These are phyloP conservation scores for Augiades crinisus DNA, from an alignment of 2,888 invertebrate species.

Conservation along the genomic window DNA sequence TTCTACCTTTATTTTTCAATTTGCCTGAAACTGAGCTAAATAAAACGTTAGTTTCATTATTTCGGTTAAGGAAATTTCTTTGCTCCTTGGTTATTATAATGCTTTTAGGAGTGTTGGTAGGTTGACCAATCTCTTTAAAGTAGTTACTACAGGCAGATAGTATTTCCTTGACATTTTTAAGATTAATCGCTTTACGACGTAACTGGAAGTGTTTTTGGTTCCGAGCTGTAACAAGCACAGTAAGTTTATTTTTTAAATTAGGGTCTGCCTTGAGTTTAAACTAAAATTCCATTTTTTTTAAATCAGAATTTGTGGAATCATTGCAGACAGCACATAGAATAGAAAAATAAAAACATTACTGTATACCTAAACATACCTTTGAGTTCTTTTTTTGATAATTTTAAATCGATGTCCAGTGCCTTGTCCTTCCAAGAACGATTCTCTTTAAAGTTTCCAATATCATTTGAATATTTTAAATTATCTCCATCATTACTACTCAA, in stretches of 20 bases:
- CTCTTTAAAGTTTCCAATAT: background rate
- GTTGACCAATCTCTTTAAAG: background rate
- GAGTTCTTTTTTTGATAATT: background rate
- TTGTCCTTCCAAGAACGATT: background rate
- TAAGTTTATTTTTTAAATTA: background rate
- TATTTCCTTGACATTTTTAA: constrained; percentile 6
- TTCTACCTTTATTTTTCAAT: constrained; percentile 9
- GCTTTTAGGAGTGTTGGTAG: background rate
- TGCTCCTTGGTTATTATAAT: background rate
- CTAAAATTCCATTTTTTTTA: too few species aligned
- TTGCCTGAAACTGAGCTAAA: constrained; percentile 31
- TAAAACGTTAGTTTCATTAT: constrained; percentile 30
- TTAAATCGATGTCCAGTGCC: background rate
- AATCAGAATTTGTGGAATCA: too few species aligned
- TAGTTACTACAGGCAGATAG: constrained; percentile 5
- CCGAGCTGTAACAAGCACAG: background rate
- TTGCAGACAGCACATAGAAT: too few species aligned
- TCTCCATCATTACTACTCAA: background rate
- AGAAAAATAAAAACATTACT: background rate
- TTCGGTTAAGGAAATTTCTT: background rate
- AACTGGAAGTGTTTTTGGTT: background rate
- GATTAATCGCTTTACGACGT: background rate
- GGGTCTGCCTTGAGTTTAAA: too few species aligned
- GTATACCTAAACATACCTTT: background rate
- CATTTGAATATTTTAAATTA: background rate